phyloP scores from a whole-genome alignment of 2,888 invertebrate genomes.

The Pachydiplax longipennis region DNA sequence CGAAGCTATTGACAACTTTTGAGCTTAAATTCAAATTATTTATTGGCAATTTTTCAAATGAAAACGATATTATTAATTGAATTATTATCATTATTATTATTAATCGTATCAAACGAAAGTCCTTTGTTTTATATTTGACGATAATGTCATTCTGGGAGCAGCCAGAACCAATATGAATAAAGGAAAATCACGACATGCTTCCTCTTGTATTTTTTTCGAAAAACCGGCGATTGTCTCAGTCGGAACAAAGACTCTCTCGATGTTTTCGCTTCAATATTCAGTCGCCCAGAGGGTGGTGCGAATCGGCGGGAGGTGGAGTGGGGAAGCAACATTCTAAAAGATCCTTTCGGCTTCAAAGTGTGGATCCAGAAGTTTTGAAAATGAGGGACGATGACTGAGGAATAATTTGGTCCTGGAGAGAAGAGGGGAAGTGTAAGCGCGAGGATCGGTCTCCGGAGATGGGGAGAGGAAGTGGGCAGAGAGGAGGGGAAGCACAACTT shows the following conservation, averaged over 20 bases:
- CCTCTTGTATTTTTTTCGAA: background rate
- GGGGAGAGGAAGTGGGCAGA: background rate
- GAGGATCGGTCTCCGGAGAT: background rate
- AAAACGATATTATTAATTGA: too few species aligned
- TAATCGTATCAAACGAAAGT: too few species aligned
- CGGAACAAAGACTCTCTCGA: constrained; percentile 20
- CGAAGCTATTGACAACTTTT: too few species aligned
- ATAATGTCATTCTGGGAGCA: background rate
- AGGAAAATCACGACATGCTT: background rate
- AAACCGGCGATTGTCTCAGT: constrained; percentile 12
- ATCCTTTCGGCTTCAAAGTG: constrained; percentile 37
- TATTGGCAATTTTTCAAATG: too few species aligned
- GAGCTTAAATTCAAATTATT: too few species aligned
- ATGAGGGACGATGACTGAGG: constrained; percentile 44
- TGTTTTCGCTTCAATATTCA: constrained; percentile 28
- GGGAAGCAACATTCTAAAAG: constrained; percentile 34
- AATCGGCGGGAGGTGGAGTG: background rate
- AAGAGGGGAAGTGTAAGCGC: background rate
- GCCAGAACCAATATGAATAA: background rate
- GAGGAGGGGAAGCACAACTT: constrained; percentile 5
- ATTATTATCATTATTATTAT: too few species aligned
- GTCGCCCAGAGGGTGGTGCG: background rate
- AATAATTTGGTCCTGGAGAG: constrained; percentile 32
- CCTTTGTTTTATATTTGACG: too few species aligned
- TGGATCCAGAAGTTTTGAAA: constrained; percentile 30